Evolutionary conservation across 2,113 vertebrate species (phyloP).

Genomic region (Spheniscus mendiculus): DNA sequence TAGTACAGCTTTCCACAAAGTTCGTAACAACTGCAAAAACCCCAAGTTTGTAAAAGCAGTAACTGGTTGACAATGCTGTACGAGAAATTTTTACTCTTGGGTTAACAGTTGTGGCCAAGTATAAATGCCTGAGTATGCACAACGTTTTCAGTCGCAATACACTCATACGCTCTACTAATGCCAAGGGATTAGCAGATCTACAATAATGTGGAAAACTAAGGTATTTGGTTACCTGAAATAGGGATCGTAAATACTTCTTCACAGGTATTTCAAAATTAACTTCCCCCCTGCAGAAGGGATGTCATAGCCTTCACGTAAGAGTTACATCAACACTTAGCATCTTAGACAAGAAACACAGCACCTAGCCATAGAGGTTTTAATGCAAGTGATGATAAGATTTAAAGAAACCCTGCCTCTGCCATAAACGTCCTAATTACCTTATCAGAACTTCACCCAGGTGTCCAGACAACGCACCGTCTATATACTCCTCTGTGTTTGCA

Average conservation of each 20-base stretch:
- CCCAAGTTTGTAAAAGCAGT: not conserved
- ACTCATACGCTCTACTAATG: too few relatives aligned
- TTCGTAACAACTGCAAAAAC: rapidly evolving
- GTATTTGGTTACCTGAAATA: not conserved
- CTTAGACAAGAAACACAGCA: not conserved
- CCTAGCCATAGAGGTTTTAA: rapidly evolving
- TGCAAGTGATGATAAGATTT: rapidly evolving
- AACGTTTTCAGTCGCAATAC: not conserved
- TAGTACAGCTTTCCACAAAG: not conserved
- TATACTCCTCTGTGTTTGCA: conserved; percentile 98
- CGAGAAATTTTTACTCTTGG: not conserved
- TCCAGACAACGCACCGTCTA: conserved; percentile 94
- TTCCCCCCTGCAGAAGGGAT: too few relatives aligned
- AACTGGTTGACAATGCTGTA: not conserved
- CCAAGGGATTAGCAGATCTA: not conserved
- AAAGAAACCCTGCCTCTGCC: too few relatives aligned
- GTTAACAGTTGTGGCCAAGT: not conserved
- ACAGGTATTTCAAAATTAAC: not conserved
- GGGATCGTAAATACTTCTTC: rapidly evolving
- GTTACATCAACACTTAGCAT: rapidly evolving
- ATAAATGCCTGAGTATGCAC: not conserved
- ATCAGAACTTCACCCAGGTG: conserved; percentile 97
- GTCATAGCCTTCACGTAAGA: rapidly evolving
- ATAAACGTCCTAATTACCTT: conserved; percentile 74
- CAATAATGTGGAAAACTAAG: not conserved